Conservation (phyloP, 2,888 invertebrate genomes). For the Oligia latruncula region DNA sequence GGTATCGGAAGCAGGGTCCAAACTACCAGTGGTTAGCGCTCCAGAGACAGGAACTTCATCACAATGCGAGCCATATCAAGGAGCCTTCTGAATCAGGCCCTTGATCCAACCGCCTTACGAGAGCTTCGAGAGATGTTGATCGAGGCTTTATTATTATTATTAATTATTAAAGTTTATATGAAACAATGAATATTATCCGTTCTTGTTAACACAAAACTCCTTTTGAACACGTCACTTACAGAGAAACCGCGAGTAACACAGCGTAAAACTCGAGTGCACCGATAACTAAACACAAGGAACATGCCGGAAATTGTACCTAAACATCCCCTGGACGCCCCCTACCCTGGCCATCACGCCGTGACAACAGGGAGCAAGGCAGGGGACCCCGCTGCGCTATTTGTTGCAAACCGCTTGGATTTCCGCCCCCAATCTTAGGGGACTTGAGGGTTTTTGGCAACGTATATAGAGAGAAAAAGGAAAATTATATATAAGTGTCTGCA, state of each 20-base stretch:
- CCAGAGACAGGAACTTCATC: too few species aligned
- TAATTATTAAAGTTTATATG: not conserved
- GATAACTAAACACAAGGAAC: conserved; percentile 65
- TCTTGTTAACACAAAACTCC: not conserved
- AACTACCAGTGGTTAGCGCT: too few species aligned
- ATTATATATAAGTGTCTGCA: not conserved
- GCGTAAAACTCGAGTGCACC: conserved; percentile 49
- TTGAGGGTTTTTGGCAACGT: conserved; percentile 57
- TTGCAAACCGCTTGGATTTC: conserved; percentile 80
- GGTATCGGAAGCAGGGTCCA: too few species aligned
- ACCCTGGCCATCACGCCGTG: conserved; percentile 69
- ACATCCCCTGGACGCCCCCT: conserved; percentile 52
- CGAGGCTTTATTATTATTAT: not conserved
- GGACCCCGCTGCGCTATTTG: conserved; percentile 82
- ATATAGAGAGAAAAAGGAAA: conserved; percentile 1
- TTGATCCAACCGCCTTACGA: too few species aligned
- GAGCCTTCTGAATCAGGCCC: too few species aligned
- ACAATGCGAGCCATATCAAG: too few species aligned
- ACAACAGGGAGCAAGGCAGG: conserved; percentile 65
- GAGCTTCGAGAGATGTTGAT: not conserved
- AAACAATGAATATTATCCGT: not conserved
- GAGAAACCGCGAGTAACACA: conserved; percentile 23
- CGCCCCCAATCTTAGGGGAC: conserved; percentile 71
- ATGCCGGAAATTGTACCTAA: conserved; percentile 66
- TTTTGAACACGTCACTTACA: conserved; percentile 29